These are phyloP conservation scores for Leptestheria dahalacensis DNA, from an alignment of 1,140 invertebrate species.

Conservation along the genomic window DNA sequence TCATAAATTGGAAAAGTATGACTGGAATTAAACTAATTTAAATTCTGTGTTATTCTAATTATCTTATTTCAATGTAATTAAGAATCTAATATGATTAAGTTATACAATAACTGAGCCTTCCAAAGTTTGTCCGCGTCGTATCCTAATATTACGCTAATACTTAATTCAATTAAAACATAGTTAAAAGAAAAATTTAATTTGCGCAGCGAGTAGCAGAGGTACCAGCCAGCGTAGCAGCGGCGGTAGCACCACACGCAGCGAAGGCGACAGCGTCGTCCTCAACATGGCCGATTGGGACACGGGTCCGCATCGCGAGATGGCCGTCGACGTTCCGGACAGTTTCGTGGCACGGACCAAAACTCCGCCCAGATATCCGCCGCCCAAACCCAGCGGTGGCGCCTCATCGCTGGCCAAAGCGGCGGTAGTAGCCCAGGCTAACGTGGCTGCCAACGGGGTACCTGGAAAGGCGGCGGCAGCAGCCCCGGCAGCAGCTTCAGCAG, in stretches of 20 bases:
- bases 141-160: neutral
- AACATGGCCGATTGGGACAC: constrained; percentile 26
- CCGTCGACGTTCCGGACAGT: constrained; percentile 91
- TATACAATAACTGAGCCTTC: too few species aligned
- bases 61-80: too few species aligned
- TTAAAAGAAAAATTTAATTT: neutral
- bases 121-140: too few species aligned
- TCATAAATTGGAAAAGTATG: too few species aligned
- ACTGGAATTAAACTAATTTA: too few species aligned
- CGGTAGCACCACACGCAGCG: constrained; percentile 21
- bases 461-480: constrained; percentile 17
- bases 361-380: constrained; percentile 75
- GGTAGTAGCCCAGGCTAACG: neutral
- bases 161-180: neutral
- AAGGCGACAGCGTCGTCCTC: constrained; percentile 27
- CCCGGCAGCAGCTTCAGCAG: constrained; percentile 29
- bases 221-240: constrained; percentile 1
- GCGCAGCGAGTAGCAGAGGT: constrained; percentile 2
- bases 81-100: too few species aligned
- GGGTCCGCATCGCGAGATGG: constrained; percentile 60
- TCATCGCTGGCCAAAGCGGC: constrained; percentile 17
- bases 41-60: too few species aligned
- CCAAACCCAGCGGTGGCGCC: constrained; percentile 36
- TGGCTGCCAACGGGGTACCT: neutral
- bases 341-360: constrained; percentile 83